phyloP scores from a whole-genome alignment of 2,113 vertebrate species.

The Mixornis gularis region DNA sequence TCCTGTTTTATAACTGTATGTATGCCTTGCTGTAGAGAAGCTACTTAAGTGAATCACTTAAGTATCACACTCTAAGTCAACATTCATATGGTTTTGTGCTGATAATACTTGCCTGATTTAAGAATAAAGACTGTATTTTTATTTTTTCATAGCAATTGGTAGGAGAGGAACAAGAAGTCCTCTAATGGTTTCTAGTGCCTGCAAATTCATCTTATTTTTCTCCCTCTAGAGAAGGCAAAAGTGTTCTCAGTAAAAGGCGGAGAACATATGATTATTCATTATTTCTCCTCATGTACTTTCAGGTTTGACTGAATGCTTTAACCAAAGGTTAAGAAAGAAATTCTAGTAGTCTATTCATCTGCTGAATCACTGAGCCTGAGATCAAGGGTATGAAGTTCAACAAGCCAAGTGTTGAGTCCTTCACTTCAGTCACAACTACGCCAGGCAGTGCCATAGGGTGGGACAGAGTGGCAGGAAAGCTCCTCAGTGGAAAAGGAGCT shows the following conservation, averaged over 20 bases:
- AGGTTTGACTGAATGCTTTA: background rate
- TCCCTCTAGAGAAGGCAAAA: background rate
- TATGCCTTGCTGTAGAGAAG: background rate
- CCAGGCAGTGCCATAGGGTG: accelerated
- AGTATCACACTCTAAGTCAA: background rate
- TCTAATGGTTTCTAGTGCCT: background rate
- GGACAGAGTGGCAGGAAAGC: background rate
- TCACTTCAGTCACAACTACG: background rate
- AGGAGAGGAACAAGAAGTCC: background rate
- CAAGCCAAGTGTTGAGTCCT: no score
- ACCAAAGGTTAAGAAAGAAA: background rate
- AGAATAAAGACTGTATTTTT: background rate
- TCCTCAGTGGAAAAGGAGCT: background rate
- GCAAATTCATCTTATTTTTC: background rate
- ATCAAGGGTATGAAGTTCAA: background rate
- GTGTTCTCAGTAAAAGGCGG: background rate
- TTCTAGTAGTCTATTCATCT: background rate
- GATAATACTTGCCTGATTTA: background rate
- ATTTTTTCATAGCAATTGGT: background rate
- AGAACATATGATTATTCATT: background rate
- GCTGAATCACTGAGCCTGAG: background rate
- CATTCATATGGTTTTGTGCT: background rate
- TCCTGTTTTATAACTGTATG: background rate
- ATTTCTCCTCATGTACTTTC: background rate
- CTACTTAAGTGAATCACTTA: background rate